Base-by-base conservation (phyloP, 2,888 invertebrate genomes). In the Chesias legatella region DNA sequence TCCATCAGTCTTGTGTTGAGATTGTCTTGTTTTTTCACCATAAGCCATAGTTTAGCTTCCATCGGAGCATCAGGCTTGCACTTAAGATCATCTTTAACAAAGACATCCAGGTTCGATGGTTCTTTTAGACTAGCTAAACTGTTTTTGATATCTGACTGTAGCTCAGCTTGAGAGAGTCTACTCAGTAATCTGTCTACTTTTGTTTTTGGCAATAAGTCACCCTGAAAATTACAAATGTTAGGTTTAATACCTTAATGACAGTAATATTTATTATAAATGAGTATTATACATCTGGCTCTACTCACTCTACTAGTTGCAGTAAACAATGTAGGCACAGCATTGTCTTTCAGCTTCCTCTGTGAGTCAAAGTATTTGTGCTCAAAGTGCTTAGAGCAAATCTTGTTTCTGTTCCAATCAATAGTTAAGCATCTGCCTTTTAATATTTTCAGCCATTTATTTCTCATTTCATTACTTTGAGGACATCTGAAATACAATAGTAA, bases 381-480 rank as follows among this genome's bases (percentile, higher is more conserved):
- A 62, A 86, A 86, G 60, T 85, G 85, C 47, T 64, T 79, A 0
- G 85, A 84, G 42, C 86, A 86, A 33, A 86, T 78, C 53, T 63
- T 76, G 46, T 82, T 83, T 56, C 61, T 79, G 3, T 53, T 40
- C 81, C 80, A 85, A 47, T 86, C 81, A 24, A 86, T 53, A 26
- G 66, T 49, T 32, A 65, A 51, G 49, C 83, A 83, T 48, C 68
- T 79, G 38, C 71, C 75, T 56, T 70, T 81, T 6, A 85, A 58
- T 10, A 75, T 48, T 40, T 68, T 66, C 5, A 80, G 54, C 86
- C 86, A 86, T 58, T 67, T 77, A 41, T 65, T 79, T 42, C 82
- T 69, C 73, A 82, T 75, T 47, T 80, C 79, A 29, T 48, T 48
- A 3, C 51, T 59, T 22, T 60, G 45, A 27, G 86, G 86, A 52